Conservation (phyloP, 2,113 vertebrate genomes). For the Pheucticus melanocephalus region DNA sequence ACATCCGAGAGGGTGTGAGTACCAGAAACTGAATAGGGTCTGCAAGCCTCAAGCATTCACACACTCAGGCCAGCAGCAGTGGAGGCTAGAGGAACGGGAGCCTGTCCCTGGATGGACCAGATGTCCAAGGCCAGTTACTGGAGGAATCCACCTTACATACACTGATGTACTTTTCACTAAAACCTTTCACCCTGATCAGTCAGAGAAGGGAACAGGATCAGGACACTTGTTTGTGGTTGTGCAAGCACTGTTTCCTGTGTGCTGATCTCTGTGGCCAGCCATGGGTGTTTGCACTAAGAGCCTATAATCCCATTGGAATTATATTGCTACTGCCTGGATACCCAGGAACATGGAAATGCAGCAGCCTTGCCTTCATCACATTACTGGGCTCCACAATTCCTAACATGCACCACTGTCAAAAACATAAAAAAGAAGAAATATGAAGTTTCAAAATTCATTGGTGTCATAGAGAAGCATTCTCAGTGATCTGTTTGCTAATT, state of each 20-base stretch:
- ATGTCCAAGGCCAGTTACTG: not conserved
- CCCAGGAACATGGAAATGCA: not conserved
- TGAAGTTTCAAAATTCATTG: not conserved
- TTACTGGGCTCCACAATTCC: not conserved
- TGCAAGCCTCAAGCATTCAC: not conserved
- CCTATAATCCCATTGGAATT: fast-evolving
- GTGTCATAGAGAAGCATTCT: not conserved
- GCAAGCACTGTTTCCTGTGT: fast-evolving
- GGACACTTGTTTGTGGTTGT: not conserved
- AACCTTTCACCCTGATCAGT: not conserved
- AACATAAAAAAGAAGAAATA: not conserved
- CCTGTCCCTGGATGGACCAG: not conserved
- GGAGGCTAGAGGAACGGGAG: not conserved
- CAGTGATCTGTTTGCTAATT: not conserved
- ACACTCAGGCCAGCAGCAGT: not conserved
- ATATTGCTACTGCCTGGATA: not conserved
- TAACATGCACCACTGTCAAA: not conserved
- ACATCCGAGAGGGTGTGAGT: not conserved
- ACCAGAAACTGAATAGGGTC: not conserved
- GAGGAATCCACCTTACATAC: not conserved
- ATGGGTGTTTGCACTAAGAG: fast-evolving
- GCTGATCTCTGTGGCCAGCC: not conserved
- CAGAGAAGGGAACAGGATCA: not conserved
- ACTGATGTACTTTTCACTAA: not conserved
- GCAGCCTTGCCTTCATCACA: not conserved